Conservation (phyloP, 2,888 invertebrate genomes). For the Athalia rosae region DNA sequence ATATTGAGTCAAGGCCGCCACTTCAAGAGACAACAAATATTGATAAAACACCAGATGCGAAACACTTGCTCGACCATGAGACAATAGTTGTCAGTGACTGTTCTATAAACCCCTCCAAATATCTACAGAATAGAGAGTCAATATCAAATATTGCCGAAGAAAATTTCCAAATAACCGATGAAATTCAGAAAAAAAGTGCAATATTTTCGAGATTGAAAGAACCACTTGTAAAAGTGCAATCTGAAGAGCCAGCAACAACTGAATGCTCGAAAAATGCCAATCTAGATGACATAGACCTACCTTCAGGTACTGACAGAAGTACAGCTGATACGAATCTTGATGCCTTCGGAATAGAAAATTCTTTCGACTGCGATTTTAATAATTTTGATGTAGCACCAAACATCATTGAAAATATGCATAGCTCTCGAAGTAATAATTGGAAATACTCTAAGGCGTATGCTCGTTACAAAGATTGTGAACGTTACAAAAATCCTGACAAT, state of each 20-base stretch:
- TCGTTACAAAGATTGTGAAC: conserved; percentile 42
- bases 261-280: neutral
- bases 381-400: conserved; percentile 60
- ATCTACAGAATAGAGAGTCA: neutral
- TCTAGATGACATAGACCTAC: neutral
- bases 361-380: conserved; percentile 56
- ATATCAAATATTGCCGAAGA: neutral
- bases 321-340: neutral
- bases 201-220: neutral
- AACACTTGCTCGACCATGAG: neutral
- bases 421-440: conserved; percentile 29
- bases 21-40: neutral
- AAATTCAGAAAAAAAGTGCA: neutral
- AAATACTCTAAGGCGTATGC: conserved; percentile 39
- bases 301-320: conserved; percentile 7
- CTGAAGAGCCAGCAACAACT: neutral
- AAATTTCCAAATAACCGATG: neutral
- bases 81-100: neutral
- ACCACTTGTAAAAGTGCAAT: neutral
- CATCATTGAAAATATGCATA: conserved; percentile 47
- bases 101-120: neutral
- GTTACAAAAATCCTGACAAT: conserved; percentile 53
- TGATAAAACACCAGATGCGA: neutral
- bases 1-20: neutral
- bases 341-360: conserved; percentile 28